phyloP scores from a whole-genome alignment of 2,888 invertebrate species.

The Pachydiplax longipennis region DNA sequence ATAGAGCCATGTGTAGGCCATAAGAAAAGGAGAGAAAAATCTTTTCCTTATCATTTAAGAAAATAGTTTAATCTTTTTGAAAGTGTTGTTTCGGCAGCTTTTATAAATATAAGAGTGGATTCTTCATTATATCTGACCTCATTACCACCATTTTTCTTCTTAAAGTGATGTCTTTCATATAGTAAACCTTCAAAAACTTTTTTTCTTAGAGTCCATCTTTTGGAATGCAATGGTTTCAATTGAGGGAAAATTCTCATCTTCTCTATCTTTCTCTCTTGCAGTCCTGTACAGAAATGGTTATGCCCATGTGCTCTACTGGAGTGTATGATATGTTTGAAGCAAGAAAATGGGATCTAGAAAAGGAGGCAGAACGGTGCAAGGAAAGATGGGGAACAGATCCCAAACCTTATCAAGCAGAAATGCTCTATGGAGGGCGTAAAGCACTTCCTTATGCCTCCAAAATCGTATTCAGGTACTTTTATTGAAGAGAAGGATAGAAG shows the following conservation, averaged over 20 bases:
- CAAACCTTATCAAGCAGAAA: slow-evolving; percentile 69
- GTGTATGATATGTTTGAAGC: slow-evolving; percentile 85
- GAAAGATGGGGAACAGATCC: slow-evolving; percentile 73
- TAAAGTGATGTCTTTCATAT: too few species aligned
- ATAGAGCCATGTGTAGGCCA: too few species aligned
- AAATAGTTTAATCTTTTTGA: too few species aligned
- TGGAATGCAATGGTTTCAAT: background rate
- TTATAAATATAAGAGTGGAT: too few species aligned
- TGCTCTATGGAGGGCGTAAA: slow-evolving; percentile 79
- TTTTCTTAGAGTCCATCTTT: too few species aligned
- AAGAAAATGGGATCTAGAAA: slow-evolving; percentile 73
- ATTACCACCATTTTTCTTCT: too few species aligned
- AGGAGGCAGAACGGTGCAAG: slow-evolving; percentile 73
- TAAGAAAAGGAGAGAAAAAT: too few species aligned
- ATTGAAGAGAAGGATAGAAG: too few species aligned
- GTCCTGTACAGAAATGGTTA: slow-evolving; percentile 96
- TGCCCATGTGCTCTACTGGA: slow-evolving; percentile 88
- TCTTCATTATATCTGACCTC: too few species aligned
- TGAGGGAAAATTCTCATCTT: background rate
- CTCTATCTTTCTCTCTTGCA: slow-evolving; percentile 57
- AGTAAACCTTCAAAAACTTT: too few species aligned
- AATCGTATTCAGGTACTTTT: slow-evolving; percentile 64
- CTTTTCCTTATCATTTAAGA: too few species aligned
- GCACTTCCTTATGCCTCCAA: slow-evolving; percentile 69
- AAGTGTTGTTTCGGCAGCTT: too few species aligned